Evolutionary conservation across 2,888 invertebrate genomes (phyloP), one percentile per base, ranked within the genome.

Genomic region (Lottia scabra): DNA sequence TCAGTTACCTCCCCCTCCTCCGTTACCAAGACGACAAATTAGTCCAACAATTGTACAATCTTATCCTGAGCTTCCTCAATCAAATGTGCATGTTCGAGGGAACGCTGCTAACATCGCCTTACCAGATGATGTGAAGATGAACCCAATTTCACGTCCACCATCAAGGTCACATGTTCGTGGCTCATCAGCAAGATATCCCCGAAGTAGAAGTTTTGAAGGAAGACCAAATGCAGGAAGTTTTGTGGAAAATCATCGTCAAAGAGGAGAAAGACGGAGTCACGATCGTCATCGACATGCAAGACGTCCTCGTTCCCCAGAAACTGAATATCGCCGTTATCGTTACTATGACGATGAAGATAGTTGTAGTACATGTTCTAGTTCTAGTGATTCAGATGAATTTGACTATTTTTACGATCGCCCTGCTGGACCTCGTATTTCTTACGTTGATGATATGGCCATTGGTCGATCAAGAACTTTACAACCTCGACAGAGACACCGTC

Each of bases 391-490:
- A 19, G 96, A 96, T 69, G 88, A 88, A 67, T 96, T 96, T 78
- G 96, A 96, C 89, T 94, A 95, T 76, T 95, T 96, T 78, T 87
- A 90, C 72, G 90, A 96, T 83, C 91, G 95, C 80, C 91, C 95
- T 73, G 76, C 73, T 15, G 96, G 96, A 62, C 95, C 96, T 16
- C 91, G 96, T 80, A 96, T 96, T 84, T 95, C 96, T 13, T 97
- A 97, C 90, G 96, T 97, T 79, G 96, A 96, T 81, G 96, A 96
- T 89, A 96, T 83, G 78, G 84, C 83, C 15, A 81, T 83, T 26
- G 80, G 83, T 19, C 56, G 56, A 19, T 56, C 56, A 23, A 19
- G 56, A 13, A 56, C 56, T 12, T 15, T 56, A 23, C 56, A 56
- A 56, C 56, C 56, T 19, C 56, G 56, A 56, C 56, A 56, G 23